Evolutionary conservation across 2,113 vertebrate species (phyloP).

Genomic region (Neogobius melanostomus): DNA sequence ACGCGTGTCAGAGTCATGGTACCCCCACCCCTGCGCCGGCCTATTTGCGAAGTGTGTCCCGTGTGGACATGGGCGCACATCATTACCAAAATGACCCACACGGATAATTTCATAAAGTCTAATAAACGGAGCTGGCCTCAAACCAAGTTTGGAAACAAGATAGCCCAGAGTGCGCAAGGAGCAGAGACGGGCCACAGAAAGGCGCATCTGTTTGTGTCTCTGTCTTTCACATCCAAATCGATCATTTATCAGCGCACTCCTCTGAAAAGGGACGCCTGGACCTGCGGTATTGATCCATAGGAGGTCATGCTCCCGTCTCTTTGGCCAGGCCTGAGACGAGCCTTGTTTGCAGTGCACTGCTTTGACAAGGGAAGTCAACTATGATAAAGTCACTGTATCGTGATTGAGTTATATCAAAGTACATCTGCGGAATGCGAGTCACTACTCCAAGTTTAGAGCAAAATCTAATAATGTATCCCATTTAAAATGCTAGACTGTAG

Average conservation of each 20-base stretch:
- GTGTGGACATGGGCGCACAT: background rate
- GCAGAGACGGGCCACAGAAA: constrained; percentile 45
- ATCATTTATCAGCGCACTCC: constrained; percentile 76
- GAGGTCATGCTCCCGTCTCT: constrained; percentile 70
- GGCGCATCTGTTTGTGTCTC: constrained; percentile 69
- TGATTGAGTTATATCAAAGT: constrained; percentile 32
- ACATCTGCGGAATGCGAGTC: constrained; percentile 2
- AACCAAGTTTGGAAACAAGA: constrained; percentile 38
- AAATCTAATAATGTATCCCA: constrained; percentile 29
- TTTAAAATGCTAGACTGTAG: background rate
- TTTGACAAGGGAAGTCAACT: constrained; percentile 48
- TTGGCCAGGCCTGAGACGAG: constrained; percentile 59
- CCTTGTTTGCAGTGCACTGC: constrained; percentile 59
- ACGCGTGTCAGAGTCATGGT: constrained; percentile 7
- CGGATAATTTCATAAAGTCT: constrained; percentile 8
- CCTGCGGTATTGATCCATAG: constrained; percentile 64
- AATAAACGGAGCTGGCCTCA: constrained; percentile 22
- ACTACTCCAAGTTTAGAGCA: background rate
- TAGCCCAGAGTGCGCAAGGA: constrained; percentile 25
- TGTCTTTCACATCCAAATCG: constrained; percentile 69
- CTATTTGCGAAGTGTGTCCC: constrained; percentile 4
- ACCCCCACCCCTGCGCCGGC: background rate
- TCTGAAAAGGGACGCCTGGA: constrained; percentile 72
- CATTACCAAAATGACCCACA: background rate
- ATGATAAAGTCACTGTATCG: constrained; percentile 26